Conservation (phyloP, 2,113 vertebrate species). For the Anhinga rufa region DNA sequence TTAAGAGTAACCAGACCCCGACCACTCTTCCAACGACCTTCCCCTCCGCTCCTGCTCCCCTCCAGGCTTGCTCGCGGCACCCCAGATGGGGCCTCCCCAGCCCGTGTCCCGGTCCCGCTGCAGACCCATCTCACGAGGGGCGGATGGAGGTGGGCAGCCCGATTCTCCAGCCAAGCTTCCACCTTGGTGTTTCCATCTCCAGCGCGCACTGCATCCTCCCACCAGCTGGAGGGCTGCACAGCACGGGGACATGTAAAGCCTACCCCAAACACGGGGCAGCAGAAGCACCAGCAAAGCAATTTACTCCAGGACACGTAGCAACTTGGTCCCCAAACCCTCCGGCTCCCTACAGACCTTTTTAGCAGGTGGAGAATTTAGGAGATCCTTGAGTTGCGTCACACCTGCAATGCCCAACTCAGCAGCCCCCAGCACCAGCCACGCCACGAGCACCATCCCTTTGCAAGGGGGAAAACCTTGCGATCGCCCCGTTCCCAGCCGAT, state of each 20-base stretch:
- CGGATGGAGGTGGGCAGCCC: neutral
- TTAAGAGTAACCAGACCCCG: neutral
- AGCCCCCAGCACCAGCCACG: neutral
- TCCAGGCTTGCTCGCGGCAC: neutral
- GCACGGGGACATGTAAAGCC: neutral
- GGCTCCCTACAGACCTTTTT: neutral
- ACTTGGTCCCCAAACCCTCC: too few species aligned
- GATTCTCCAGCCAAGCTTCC: neutral
- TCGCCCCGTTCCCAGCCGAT: neutral
- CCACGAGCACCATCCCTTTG: neutral
- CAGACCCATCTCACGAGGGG: too few species aligned
- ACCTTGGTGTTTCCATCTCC: neutral
- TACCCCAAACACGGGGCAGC: neutral
- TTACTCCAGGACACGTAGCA: neutral
- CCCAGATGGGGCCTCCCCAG: neutral
- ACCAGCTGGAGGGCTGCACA: neutral
- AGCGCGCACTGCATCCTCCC: neutral
- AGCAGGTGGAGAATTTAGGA: neutral
- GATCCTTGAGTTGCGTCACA: neutral
- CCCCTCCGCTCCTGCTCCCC: neutral
- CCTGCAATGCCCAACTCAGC: neutral
- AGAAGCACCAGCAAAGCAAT: neutral
- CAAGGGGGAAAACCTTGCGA: too few species aligned
- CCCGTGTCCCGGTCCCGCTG: neutral
- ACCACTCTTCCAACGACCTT: neutral